Percentiles rank a stretch among this genome's conserved stretches.
These are phyloP conservation scores for Sphenodon punctatus DNA, from an alignment of 2,797 vertebrate species.

Conservation along the genomic window DNA sequence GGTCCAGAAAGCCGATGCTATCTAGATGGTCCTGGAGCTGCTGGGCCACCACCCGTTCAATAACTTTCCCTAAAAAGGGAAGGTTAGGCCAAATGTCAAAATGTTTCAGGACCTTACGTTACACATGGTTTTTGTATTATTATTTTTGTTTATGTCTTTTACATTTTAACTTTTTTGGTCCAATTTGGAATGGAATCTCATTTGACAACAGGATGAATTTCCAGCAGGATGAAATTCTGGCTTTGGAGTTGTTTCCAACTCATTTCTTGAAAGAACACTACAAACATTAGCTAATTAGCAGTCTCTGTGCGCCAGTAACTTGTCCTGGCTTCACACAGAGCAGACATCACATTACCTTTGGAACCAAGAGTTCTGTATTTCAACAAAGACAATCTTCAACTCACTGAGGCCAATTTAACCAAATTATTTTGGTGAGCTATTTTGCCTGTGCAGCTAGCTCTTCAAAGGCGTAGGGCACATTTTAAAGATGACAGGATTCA, in stretches of 20 bases:
- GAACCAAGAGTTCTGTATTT: neutral
- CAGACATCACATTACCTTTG: neutral
- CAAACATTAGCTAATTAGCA: neutral
- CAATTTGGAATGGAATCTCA: neutral
- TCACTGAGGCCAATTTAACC: neutral
- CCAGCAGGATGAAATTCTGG: neutral
- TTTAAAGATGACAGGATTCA: constrained; percentile 38
- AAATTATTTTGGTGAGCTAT: neutral
- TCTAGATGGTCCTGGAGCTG: no score
- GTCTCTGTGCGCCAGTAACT: no score
- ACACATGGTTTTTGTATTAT: no score
- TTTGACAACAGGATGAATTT: neutral
- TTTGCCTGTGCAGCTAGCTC: neutral
- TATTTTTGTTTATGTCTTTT: no score
- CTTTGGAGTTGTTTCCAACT: no score
- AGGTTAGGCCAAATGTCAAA: no score
- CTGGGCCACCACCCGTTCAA: no score
- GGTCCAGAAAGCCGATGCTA: no score
- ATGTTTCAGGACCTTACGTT: no score
- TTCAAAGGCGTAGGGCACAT: neutral
- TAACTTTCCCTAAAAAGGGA: no score
- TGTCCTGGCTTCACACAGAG: no score
- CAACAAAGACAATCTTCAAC: neutral
- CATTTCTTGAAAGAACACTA: neutral
- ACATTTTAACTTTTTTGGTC: no score